A percentile compares a stretch with the other conserved stretches of the same genome.
phyloP scores from a whole-genome alignment of 2,797 vertebrate genomes.

The Choloepus didactylus region DNA sequence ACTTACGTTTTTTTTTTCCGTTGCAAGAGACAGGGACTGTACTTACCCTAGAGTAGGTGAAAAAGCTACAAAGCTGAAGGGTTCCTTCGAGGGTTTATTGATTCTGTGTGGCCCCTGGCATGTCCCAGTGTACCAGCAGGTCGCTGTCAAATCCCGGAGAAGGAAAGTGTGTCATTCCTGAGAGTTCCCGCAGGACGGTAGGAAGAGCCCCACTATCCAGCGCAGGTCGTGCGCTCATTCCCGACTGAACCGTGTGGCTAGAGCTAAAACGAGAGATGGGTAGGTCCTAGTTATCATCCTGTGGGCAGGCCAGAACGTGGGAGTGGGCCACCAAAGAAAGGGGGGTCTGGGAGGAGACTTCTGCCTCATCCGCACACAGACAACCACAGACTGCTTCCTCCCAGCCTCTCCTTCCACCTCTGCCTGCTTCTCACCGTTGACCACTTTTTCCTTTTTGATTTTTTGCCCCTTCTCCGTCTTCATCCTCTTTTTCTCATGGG shows the following conservation, averaged over 20 bases:
- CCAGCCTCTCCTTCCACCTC: background rate
- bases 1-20: background rate
- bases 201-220: background rate
- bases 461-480: background rate
- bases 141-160: background rate
- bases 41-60: background rate
- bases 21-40: background rate
- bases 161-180: background rate
- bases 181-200: too few species aligned
- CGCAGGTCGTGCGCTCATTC: background rate
- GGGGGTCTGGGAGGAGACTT: too few species aligned
- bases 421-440: background rate
- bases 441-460: background rate
- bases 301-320: too few species aligned
- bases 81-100: background rate
- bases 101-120: background rate
- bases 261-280: background rate
- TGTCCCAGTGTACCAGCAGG: background rate
- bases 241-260: background rate
- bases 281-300: background rate
- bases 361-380: too few species aligned
- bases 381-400: too few species aligned
- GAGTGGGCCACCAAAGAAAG: too few species aligned
- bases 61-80: background rate
- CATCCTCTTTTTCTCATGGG: background rate